These are phyloP conservation scores for Oophaga sylvatica DNA, from an alignment of 2,797 vertebrate species.

Conservation along the genomic window DNA sequence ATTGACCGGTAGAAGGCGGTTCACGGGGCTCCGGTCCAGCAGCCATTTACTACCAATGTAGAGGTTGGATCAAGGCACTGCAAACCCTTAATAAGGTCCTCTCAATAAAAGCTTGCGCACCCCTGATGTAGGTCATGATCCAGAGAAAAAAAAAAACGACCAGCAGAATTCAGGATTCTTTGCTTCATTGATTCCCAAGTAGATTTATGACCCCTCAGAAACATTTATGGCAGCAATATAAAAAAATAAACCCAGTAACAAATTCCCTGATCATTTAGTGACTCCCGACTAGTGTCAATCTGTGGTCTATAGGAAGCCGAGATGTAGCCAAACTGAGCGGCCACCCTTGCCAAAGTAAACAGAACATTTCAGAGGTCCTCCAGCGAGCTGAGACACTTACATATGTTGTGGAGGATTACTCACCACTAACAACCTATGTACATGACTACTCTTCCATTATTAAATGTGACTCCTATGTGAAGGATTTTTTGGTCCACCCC, in stretches of 20 bases:
- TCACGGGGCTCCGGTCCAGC: no score
- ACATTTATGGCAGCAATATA: background rate
- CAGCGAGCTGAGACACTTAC: background rate
- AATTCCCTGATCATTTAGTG: background rate
- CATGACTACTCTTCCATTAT: background rate
- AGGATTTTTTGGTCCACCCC: background rate
- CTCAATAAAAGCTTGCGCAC: no score
- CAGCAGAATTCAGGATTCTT: background rate
- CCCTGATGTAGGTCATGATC: background rate
- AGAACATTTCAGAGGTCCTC: background rate
- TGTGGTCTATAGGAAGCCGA: conserved; percentile 1
- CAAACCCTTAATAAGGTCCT: no score
- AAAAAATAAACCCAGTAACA: background rate
- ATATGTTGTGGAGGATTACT: background rate
- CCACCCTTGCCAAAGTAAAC: background rate
- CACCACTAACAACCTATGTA: conserved; percentile 17
- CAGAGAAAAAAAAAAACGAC: background rate
- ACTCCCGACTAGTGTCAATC: background rate
- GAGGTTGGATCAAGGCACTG: no score
- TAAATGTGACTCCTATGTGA: conserved; percentile 6
- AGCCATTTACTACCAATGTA: no score
- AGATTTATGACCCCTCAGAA: background rate
- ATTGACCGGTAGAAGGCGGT: no score
- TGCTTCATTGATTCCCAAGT: no score
- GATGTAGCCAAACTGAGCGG: conserved; percentile 1